These are phyloP conservation scores for Ageneiosus marmoratus DNA, from an alignment of 2,113 vertebrate genomes.

Conservation along the genomic window DNA sequence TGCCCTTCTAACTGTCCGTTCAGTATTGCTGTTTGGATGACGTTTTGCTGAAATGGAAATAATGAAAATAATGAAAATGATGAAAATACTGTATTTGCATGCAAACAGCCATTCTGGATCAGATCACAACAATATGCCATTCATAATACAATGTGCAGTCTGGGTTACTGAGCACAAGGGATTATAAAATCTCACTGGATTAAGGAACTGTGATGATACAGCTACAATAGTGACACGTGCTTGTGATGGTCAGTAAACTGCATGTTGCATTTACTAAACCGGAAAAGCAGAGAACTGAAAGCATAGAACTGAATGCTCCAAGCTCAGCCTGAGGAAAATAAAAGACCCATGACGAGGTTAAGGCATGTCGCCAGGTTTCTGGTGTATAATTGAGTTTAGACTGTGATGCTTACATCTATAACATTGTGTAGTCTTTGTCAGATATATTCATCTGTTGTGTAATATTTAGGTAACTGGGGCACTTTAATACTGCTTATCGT, in stretches of 20 bases:
- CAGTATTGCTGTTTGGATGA: neutral
- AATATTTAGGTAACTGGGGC: neutral
- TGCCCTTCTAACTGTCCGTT: neutral
- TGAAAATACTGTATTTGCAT: neutral
- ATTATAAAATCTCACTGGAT: no score
- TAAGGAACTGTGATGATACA: neutral
- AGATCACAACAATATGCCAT: neutral
- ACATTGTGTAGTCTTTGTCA: neutral
- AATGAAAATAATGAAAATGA: neutral
- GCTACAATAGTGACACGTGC: neutral
- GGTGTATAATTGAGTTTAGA: neutral
- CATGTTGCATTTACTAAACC: neutral
- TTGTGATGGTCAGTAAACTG: neutral
- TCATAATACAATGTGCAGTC: neutral
- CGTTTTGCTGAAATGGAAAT: neutral
- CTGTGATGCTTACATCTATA: neutral
- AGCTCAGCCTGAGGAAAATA: neutral
- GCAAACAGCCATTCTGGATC: neutral
- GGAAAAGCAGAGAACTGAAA: neutral
- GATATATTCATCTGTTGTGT: constrained; percentile 1
- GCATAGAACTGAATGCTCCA: neutral
- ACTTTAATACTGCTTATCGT: neutral
- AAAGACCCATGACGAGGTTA: neutral
- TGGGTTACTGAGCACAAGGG: neutral
- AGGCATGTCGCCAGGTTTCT: neutral